A percentile compares a stretch with the other conserved stretches of the same genome.
Evolutionary conservation across 2,797 vertebrate genomes (phyloP).

Genomic region (Hipposideros larvatus): DNA sequence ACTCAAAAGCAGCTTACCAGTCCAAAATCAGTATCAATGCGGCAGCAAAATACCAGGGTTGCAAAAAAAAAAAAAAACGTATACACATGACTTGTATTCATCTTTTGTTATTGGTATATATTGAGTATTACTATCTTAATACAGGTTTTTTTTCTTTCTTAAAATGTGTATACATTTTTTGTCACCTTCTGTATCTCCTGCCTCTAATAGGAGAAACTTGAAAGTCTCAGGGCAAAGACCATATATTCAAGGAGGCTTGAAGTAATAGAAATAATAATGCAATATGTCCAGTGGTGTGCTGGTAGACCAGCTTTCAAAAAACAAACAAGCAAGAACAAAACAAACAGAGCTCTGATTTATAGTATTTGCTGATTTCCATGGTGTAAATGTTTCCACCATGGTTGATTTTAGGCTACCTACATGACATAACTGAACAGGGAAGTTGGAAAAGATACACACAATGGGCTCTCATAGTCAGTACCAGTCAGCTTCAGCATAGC

Average conservation of each 20-base stretch:
- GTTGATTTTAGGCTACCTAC: slow-evolving; percentile 44
- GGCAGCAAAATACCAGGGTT: neutral
- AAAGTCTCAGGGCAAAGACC: neutral
- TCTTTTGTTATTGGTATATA: too few relatives aligned
- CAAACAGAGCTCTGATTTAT: neutral
- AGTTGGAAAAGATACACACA: neutral
- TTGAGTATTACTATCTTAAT: too few relatives aligned
- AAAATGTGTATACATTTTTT: too few relatives aligned
- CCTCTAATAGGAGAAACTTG: neutral
- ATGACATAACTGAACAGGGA: neutral
- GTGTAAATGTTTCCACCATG: neutral
- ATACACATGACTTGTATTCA: too few relatives aligned
- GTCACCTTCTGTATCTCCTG: neutral
- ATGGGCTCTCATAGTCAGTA: neutral
- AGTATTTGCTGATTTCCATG: slow-evolving; percentile 14
- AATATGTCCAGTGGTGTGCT: neutral
- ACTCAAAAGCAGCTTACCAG: neutral
- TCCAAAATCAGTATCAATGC: neutral
- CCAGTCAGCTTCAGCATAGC: neutral
- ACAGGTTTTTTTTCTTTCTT: too few relatives aligned
- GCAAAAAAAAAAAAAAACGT: too few relatives aligned
- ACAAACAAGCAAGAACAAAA: neutral
- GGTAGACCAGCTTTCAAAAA: slow-evolving; percentile 33
- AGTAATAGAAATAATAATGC: slow-evolving; percentile 33
- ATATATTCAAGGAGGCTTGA: neutral